Base-by-base conservation (phyloP, 2,888 invertebrate species). In the Tachina lurida region DNA sequence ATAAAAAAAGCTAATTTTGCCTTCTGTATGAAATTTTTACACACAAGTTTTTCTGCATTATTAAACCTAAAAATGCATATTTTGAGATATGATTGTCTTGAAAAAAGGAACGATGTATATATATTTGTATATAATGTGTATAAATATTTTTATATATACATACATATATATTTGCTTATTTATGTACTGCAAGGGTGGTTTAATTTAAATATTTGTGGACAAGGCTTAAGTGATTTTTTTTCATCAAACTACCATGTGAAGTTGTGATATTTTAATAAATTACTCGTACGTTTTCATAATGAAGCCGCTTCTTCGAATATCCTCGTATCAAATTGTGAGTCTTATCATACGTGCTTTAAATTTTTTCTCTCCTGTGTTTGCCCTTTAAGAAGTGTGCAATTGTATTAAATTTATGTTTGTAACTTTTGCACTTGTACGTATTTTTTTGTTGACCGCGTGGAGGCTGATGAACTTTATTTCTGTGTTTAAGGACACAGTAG, bases 381-480 rank as follows among this genome's bases (percentile, higher is more conserved):
- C 80, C n/a, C 56, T 52, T 17, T 41, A 13, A 54, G 56, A 15
- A 70, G 68, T 78, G 63, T 71, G 17, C 65, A 75, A 70, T 71
- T 71, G 74, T 60, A 82, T 49, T 80, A 45, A 62, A 81, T 43
- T 47, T 17, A 58, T 13, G 31, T 31, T 31, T 31, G 60, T 47
- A 58, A 41, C 62, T 74, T 80, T 45, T 52, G 10, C 15, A 43
- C 19, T 45, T 39, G 58, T 19, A 31, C 56, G 19, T 76, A n/a
- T 19, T 54, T 19, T 19, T 19, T 9, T 19, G 3, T 41, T 68
- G 41, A 17, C 54, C 52, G 56, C 62, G 13, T 5, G 19, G 41
- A 78, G 85, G 81, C 78, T 58, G 63, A 74, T 70, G 77, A 85
- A 85, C 85, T 81, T 56, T 31, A 22, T 19, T 49, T 10, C 22